phyloP scores from a whole-genome alignment of 2,797 vertebrate species.

The Phataginus tricuspis region DNA sequence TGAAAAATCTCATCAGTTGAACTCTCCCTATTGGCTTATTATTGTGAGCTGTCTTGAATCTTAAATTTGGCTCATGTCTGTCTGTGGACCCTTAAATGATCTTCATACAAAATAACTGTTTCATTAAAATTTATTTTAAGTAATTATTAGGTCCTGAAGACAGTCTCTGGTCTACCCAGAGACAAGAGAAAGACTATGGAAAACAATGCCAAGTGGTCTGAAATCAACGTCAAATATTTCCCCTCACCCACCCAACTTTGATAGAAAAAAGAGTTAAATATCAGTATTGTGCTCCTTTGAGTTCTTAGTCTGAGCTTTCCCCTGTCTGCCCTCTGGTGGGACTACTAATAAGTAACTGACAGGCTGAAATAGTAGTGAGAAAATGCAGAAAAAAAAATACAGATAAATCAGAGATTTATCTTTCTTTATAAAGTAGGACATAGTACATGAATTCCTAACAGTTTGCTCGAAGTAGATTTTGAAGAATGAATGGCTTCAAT shows the following conservation, averaged over 20 bases:
- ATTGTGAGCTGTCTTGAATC: constrained; percentile 53
- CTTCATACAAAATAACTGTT: constrained; percentile 17
- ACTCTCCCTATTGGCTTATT: constrained; percentile 47
- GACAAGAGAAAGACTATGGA: not conserved
- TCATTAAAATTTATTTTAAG: not conserved
- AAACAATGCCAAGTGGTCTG: not conserved
- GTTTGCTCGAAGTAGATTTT: not conserved
- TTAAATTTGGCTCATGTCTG: not conserved
- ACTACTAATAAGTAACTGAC: not conserved
- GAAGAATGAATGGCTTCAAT: not conserved
- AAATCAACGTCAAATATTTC: not conserved
- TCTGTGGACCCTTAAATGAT: constrained; percentile 13
- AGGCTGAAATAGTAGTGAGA: not conserved
- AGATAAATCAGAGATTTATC: not conserved
- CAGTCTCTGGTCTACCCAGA: not conserved
- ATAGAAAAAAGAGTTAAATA: not conserved
- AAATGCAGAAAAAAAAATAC: not conserved
- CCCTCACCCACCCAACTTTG: not conserved
- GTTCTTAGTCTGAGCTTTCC: not conserved
- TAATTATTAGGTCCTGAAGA: not conserved
- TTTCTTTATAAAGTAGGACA: not conserved
- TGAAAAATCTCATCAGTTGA: constrained; percentile 38
- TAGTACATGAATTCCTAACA: not conserved
- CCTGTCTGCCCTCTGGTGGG: constrained; percentile 30
- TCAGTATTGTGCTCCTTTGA: not conserved